These are phyloP conservation scores for Cetonia aurata DNA, from an alignment of 2,888 invertebrate species.

Conservation along the genomic window DNA sequence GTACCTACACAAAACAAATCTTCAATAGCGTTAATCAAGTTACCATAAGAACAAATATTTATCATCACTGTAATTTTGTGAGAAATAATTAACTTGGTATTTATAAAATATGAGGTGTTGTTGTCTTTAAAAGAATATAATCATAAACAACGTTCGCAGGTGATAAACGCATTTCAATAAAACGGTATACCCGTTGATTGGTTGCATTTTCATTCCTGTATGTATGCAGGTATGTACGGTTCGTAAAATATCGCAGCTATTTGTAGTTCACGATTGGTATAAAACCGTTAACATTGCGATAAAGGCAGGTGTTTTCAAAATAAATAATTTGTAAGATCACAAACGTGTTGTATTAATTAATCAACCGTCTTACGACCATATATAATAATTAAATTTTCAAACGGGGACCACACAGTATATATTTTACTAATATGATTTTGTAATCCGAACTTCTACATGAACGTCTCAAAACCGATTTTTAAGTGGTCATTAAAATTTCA, in stretches of 20 bases:
- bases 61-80: background rate
- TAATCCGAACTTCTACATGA: background rate
- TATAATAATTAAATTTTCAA: conserved; percentile 24
- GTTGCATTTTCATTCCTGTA: conserved; percentile 18
- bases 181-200: conserved; percentile 28
- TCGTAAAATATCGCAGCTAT: conserved; percentile 31
- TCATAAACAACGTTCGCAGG: conserved; percentile 13
- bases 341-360: conserved; percentile 14
- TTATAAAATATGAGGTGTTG: too few relatives aligned
- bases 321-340: conserved; percentile 36
- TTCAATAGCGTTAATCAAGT: too few relatives aligned
- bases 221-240: background rate
- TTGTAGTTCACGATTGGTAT: conserved; percentile 24
- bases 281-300: conserved; percentile 36
- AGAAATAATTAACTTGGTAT: too few relatives aligned
- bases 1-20: too few relatives aligned
- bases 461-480: too few relatives aligned
- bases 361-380: conserved; percentile 18
- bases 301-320: conserved; percentile 24
- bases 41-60: background rate
- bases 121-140: too few relatives aligned
- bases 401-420: conserved; percentile 23
- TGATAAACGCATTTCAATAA: conserved; percentile 20
- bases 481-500: too few relatives aligned
- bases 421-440: conserved; percentile 1